phyloP scores from a whole-genome alignment of 2,113 vertebrate genomes.

The Myotis davidii region DNA sequence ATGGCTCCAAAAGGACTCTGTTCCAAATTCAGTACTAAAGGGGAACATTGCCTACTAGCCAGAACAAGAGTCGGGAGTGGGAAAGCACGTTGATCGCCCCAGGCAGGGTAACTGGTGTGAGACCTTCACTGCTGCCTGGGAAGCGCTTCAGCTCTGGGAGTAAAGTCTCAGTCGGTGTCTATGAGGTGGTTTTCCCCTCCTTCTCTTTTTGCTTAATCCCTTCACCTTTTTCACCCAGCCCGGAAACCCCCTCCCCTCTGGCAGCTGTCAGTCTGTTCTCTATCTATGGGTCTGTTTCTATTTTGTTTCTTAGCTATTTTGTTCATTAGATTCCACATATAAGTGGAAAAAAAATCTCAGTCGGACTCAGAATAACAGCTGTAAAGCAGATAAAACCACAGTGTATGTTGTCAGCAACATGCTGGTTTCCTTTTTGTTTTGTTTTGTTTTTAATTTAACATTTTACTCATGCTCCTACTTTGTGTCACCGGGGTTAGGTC shows the following conservation, averaged over 20 bases:
- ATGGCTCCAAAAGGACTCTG: not conserved
- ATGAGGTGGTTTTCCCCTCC: not conserved
- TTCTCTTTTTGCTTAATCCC: not conserved
- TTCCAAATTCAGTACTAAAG: slow-evolving; percentile 15
- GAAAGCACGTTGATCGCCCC: fast-evolving
- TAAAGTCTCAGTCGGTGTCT: not conserved
- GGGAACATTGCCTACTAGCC: not conserved
- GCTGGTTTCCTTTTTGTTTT: not conserved
- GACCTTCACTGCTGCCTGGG: not conserved
- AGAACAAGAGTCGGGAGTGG: not conserved
- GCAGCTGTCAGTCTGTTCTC: not conserved
- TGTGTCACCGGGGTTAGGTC: not conserved
- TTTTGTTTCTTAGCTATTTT: not conserved
- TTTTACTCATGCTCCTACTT: slow-evolving; percentile 34
- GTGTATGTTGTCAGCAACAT: fast-evolving
- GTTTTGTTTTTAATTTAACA: not conserved
- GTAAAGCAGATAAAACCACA: not conserved
- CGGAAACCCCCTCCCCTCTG: not conserved
- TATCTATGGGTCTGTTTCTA: not conserved
- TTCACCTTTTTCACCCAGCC: not conserved
- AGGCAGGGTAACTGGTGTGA: not conserved
- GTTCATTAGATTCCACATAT: not conserved
- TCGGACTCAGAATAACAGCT: not conserved
- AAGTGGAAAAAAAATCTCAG: not conserved
- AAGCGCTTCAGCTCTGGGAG: not conserved